These are phyloP conservation scores for Euclidia mi DNA, from an alignment of 2,888 invertebrate species.

Conservation along the genomic window DNA sequence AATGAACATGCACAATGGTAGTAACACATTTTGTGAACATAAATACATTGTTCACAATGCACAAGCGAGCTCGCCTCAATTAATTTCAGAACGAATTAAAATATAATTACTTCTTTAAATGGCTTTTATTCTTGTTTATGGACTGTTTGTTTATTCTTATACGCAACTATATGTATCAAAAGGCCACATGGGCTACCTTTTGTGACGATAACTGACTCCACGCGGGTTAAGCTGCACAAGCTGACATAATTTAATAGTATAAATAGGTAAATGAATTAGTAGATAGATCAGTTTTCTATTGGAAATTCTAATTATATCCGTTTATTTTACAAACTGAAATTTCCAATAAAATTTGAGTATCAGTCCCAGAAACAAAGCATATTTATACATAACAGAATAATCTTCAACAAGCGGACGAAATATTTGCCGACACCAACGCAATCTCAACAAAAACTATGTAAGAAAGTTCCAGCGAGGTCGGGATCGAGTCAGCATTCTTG, in stretches of 20 bases:
- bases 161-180: no score
- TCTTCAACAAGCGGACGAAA: constrained; percentile 15
- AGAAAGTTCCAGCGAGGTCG: constrained; percentile 51
- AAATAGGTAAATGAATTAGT: no score
- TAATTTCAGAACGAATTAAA: constrained; percentile 55
- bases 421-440: constrained; percentile 31
- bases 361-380: no score
- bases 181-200: no score
- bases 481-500: constrained; percentile 45
- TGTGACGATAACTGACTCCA: no score
- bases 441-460: constrained; percentile 41
- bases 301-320: no score
- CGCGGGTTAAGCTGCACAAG: no score
- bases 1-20: constrained; percentile 60
- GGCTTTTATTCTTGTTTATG: constrained; percentile 1
- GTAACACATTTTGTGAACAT: constrained; percentile 38
- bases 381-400: no score
- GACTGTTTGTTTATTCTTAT: neutral
- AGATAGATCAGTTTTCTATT: no score
- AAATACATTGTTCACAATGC: constrained; percentile 54
- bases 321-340: no score
- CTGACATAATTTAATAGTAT: no score
- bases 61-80: constrained; percentile 51
- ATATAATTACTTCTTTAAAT: constrained; percentile 49
- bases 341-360: no score